Evolutionary conservation across 2,888 invertebrate genomes (phyloP).

Genomic region (Parnassius mnemosyne): DNA sequence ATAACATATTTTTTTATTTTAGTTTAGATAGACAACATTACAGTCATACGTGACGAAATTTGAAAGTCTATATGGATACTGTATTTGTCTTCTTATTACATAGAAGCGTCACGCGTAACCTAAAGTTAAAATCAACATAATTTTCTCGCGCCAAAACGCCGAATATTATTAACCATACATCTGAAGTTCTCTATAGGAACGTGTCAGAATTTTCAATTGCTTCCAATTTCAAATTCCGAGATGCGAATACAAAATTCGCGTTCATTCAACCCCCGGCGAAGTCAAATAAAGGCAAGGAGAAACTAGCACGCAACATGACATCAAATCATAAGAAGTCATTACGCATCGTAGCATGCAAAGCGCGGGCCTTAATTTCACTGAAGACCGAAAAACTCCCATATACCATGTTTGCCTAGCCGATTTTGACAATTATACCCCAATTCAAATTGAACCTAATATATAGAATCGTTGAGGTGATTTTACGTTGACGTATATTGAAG

Average conservation of each 20-base stretch:
- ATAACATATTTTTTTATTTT: too few relatives aligned
- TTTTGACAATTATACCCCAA: conserved; percentile 40
- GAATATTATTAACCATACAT: conserved; percentile 14
- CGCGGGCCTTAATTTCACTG: conserved; percentile 65
- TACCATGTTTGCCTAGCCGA: conserved; percentile 62
- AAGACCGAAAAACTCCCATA: conserved; percentile 61
- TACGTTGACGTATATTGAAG: conserved; percentile 36
- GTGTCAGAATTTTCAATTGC: conserved; percentile 39
- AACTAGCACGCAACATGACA: conserved; percentile 71
- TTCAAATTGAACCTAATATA: conserved; percentile 35
- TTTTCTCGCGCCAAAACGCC: conserved; percentile 5
- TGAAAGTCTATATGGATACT: conserved; percentile 43
- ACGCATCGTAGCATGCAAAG: conserved; percentile 63
- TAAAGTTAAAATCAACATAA: conserved; percentile 8
- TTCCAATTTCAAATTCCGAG: conserved; percentile 39
- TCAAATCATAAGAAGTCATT: conserved; percentile 79
- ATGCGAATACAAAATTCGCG: conserved; percentile 41
- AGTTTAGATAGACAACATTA: too few relatives aligned
- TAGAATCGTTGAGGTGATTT: conserved; percentile 32
- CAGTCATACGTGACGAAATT: too few relatives aligned
- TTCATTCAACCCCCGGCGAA: conserved; percentile 49
- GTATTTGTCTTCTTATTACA: conserved; percentile 1
- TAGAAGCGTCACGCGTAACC: neutral
- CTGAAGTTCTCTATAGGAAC: conserved; percentile 28
- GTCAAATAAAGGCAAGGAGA: conserved; percentile 59